Evolutionary conservation across 2,797 vertebrate genomes (phyloP).

Genomic region (Pempheris klunzingeri): DNA sequence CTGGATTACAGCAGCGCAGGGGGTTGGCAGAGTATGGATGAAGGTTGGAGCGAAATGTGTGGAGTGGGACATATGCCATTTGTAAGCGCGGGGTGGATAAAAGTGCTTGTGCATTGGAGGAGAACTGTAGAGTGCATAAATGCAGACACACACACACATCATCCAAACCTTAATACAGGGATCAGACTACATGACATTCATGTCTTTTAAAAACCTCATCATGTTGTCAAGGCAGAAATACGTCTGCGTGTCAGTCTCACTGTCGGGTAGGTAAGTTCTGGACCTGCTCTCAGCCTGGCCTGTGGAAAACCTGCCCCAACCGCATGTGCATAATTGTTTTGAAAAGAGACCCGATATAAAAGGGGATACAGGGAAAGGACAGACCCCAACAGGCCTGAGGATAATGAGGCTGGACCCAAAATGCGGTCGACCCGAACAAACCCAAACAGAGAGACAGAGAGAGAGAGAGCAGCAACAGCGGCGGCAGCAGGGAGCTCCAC

Average conservation of each 20-base stretch:
- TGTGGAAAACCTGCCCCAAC: neutral
- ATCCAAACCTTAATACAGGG: too few species aligned
- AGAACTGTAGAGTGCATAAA: slow-evolving; percentile 16
- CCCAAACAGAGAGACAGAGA: neutral
- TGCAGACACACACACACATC: neutral
- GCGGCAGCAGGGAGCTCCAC: neutral
- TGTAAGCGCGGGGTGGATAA: slow-evolving; percentile 44
- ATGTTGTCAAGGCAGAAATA: neutral
- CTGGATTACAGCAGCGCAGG: slow-evolving; percentile 58
- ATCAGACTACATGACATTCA: neutral
- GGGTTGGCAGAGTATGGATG: slow-evolving; percentile 49
- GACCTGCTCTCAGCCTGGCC: neutral
- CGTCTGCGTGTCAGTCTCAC: neutral
- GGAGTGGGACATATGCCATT: slow-evolving; percentile 56
- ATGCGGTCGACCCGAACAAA: neutral
- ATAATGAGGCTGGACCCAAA: slow-evolving; percentile 10
- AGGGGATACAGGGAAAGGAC: neutral
- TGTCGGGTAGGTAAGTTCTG: too few species aligned
- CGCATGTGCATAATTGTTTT: neutral
- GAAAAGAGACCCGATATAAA: neutral
- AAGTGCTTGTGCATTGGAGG: slow-evolving; percentile 24
- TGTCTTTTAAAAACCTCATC: neutral
- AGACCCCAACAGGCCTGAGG: neutral
- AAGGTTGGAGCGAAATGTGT: slow-evolving; percentile 16
- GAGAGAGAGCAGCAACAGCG: neutral